These are phyloP conservation scores for Rapana venosa DNA, from an alignment of 2,888 invertebrate genomes.

Conservation along the genomic window DNA sequence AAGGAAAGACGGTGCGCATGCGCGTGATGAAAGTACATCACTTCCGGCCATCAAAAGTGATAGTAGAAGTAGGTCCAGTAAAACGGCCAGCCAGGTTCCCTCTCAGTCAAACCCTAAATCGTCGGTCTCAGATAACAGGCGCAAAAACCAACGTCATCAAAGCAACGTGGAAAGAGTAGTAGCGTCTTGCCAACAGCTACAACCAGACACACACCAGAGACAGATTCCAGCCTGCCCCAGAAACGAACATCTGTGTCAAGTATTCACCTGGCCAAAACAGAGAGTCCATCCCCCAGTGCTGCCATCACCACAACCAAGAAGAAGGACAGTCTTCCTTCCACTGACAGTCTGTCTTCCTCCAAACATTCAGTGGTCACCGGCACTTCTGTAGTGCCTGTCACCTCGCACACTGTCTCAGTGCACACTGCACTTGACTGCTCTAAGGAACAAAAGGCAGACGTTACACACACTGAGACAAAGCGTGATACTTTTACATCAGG, in stretches of 20 bases:
- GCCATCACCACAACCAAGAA: neutral
- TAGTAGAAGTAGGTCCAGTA: neutral
- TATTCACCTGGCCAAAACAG: neutral
- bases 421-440: neutral
- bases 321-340: neutral
- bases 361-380: neutral
- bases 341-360: neutral
- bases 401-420: neutral
- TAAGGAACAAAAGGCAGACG: neutral
- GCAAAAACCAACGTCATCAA: neutral
- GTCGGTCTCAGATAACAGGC: neutral
- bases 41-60: neutral
- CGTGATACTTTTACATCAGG: neutral
- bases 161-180: neutral
- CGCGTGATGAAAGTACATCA: neutral
- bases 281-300: neutral
- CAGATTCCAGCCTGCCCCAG: neutral
- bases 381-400: neutral
- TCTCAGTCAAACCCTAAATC: neutral
- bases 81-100: slow-evolving; percentile 9
- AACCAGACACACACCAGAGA: neutral
- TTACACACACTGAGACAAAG: neutral
- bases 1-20: neutral
- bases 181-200: neutral
- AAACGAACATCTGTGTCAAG: neutral